Evolutionary conservation across 2,888 invertebrate genomes (phyloP).

Genomic region (Terebella lapidaria): DNA sequence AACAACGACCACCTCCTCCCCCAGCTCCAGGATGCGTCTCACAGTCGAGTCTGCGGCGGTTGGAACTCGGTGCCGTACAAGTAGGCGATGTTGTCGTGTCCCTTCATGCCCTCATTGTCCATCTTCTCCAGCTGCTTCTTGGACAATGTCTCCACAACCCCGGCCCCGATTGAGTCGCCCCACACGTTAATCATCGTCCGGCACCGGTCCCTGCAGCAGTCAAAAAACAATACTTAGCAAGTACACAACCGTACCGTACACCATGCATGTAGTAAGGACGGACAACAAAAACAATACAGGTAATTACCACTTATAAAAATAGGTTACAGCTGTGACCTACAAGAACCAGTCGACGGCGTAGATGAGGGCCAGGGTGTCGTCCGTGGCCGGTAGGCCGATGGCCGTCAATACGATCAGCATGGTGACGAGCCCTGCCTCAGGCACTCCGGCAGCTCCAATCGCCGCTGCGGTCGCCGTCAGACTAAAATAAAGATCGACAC

Average conservation of each 20-base stretch:
- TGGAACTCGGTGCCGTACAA: no score
- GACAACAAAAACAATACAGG: no score
- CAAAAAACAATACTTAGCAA: neutral
- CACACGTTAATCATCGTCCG: conserved; percentile 78
- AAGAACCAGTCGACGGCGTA: conserved; percentile 88
- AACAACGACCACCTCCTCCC: no score
- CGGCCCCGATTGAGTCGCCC: conserved; percentile 88
- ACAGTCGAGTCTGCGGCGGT: no score
- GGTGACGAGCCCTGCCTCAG: conserved; percentile 77
- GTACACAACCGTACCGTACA: neutral
- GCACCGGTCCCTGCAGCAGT: conserved; percentile 57
- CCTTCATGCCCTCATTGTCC: neutral
- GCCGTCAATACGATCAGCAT: conserved; percentile 76
- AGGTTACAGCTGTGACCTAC: no score
- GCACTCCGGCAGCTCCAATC: conserved; percentile 82
- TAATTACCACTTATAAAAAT: no score
- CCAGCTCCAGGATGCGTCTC: no score
- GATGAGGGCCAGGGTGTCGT: conserved; percentile 71
- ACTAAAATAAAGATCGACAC: conserved; percentile 57
- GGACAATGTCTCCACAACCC: conserved; percentile 73
- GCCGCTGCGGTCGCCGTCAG: conserved; percentile 79
- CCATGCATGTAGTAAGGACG: neutral
- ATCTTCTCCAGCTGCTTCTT: conserved; percentile 16
- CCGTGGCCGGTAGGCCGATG: conserved; percentile 71
- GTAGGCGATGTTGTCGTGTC: neutral